A percentile compares a stretch with the other conserved stretches of the same genome.
Evolutionary conservation across 1,140 invertebrate genomes (phyloP).

Genomic region (Schlechtendalia chinensis): DNA sequence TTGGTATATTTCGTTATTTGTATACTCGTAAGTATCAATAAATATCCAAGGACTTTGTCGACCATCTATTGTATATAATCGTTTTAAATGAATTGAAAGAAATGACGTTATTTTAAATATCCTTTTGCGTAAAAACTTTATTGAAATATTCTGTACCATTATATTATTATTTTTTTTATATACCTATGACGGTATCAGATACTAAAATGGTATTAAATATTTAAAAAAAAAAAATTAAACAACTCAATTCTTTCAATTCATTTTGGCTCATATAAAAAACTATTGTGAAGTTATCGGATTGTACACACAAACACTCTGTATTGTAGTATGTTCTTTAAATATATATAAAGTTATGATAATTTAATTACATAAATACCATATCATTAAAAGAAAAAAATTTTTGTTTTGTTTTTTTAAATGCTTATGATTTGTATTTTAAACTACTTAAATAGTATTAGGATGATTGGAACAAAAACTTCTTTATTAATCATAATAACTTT

Average conservation of each 20-base stretch:
- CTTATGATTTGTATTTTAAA: slow-evolving; percentile 26
- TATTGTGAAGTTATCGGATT: background rate
- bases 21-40: slow-evolving; percentile 16
- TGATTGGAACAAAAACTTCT: slow-evolving; percentile 23
- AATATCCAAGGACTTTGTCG: background rate
- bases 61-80: background rate
- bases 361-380: slow-evolving; percentile 5
- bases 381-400: slow-evolving; percentile 12
- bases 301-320: slow-evolving; percentile 30
- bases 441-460: slow-evolving; percentile 20
- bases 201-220: background rate
- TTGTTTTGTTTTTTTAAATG: slow-evolving; percentile 2
- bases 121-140: background rate
- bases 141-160: background rate
- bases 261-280: background rate
- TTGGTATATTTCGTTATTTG: background rate
- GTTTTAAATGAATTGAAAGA: slow-evolving; percentile 25
- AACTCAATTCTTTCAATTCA: background rate
- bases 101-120: background rate
- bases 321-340: slow-evolving; percentile 7
- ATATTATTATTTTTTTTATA: background rate
- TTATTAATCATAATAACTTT: slow-evolving; percentile 20
- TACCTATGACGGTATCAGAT: background rate
- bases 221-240: background rate
- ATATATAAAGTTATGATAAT: background rate